A percentile compares a stretch with the other conserved stretches of the same genome.
Conservation (phyloP, 2,113 vertebrate genomes). For the Romanogobio albipinnatus region DNA sequence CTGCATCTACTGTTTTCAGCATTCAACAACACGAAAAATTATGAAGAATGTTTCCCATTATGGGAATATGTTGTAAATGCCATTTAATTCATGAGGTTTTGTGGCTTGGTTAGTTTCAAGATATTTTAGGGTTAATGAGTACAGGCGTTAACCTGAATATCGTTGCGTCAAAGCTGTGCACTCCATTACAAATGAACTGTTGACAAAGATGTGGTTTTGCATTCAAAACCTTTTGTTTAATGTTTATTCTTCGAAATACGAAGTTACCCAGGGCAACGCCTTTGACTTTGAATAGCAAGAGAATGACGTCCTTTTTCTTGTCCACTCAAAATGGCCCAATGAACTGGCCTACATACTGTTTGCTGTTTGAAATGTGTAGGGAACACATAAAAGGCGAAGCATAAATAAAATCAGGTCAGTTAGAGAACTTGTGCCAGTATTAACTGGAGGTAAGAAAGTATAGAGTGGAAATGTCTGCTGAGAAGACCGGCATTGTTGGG, state of each 20-base stretch:
- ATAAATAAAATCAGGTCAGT: constrained; percentile 9
- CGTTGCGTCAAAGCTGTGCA: not conserved
- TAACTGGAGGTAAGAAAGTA: not conserved
- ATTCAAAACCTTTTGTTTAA: constrained; percentile 27
- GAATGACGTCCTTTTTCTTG: not conserved
- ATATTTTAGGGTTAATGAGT: not conserved
- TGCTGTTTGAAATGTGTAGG: not conserved
- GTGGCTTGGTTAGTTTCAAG: not conserved
- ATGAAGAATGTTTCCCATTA: not conserved
- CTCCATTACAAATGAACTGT: constrained; percentile 9
- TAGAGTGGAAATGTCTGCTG: not conserved
- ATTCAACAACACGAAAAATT: not conserved
- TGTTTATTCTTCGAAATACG: constrained; percentile 32
- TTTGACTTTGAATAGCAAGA: constrained; percentile 6
- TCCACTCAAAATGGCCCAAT: not conserved
- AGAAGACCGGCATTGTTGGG: not conserved
- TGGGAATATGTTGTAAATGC: not conserved
- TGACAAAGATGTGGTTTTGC: constrained; percentile 9
- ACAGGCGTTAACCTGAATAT: not conserved
- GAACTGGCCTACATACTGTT: not conserved
- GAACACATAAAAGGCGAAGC: not conserved
- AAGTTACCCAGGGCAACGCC: not conserved
- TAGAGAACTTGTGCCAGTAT: not conserved
- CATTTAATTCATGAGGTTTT: not conserved
- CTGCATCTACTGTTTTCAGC: constrained; percentile 21